Evolutionary conservation across 2,797 vertebrate genomes (phyloP).

Genomic region (Microcaecilia unicolor): DNA sequence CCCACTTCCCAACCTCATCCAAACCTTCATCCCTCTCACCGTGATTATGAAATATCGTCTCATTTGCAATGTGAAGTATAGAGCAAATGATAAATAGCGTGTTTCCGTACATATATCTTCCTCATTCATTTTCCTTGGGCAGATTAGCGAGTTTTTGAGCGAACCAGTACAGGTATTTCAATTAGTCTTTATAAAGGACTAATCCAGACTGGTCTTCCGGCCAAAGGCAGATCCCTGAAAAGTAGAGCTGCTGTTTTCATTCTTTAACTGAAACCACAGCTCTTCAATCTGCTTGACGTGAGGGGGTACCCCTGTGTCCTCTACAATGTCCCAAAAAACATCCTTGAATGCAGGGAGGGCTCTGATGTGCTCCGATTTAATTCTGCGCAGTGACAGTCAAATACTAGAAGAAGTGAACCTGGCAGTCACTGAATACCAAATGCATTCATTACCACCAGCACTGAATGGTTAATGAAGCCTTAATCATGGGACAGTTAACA

Average conservation of each 20-base stretch:
- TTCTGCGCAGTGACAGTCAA: slow-evolving; percentile 53
- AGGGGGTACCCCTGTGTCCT: too few species aligned
- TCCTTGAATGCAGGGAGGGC: too few species aligned
- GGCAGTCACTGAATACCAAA: slow-evolving; percentile 42
- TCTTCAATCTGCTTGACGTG: too few species aligned
- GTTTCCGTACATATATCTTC: slow-evolving; percentile 70
- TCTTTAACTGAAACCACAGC: too few species aligned
- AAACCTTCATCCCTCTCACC: slow-evolving; percentile 16
- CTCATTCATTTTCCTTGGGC: slow-evolving; percentile 25
- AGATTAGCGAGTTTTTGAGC: slow-evolving; percentile 38
- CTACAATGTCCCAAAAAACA: too few species aligned
- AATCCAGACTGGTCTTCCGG: slow-evolving; percentile 47
- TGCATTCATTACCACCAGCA: slow-evolving; percentile 36
- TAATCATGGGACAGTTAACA: slow-evolving; percentile 7
- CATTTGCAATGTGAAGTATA: slow-evolving; percentile 71
- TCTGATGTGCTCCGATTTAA: slow-evolving; percentile 54
- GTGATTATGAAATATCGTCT: slow-evolving; percentile 90
- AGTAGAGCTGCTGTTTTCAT: slow-evolving; percentile 57
- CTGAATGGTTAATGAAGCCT: slow-evolving; percentile 25
- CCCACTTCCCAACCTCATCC: too few species aligned
- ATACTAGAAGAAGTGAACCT: slow-evolving; percentile 39
- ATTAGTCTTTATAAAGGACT: slow-evolving; percentile 39
- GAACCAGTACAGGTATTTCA: slow-evolving; percentile 49
- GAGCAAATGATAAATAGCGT: slow-evolving; percentile 73
- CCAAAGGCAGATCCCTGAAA: slow-evolving; percentile 51